Evolutionary conservation across 2,888 invertebrate species (phyloP), one percentile per base, ranked within the genome.

Genomic region (Trichogramma evanescens): DNA sequence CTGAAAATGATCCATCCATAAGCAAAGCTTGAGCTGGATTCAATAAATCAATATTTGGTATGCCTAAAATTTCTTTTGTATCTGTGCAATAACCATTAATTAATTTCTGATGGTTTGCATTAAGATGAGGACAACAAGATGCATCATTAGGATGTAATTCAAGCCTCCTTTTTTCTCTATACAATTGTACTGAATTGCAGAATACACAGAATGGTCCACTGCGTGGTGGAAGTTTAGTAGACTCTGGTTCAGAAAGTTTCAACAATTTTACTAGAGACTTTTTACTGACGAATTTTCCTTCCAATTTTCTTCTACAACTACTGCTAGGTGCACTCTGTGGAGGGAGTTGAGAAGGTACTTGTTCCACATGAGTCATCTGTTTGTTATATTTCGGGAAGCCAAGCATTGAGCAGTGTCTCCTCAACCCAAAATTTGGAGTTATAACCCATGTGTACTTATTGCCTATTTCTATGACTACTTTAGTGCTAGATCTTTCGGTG

Each of bases 381-480:
- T 68, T 72, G 53, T 75, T 74, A 55, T 74, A 73, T 56, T 75
- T 76, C 4, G 78, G 78, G 57, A 78, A 74, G 42, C 75, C 78
- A 61, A 78, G 77, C 66, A 78, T 71, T 1, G 77, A 76, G 59
- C 75, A 76, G 56, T 78, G 78, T 51, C 77, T 69, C 45, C 71
- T 71, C 7, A 78, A 64, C 5, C 75, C 74, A 64, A 74, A 76
- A 56, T 72, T 71, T 1, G 78, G 77, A 6, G 74, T 75, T 55
- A 78, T 73, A 5, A 79, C 73, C 79, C 79, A 78, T 0, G 78
- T 79, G 43, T 73, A 78, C 62, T 79, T 79, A 57, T 78, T 78
- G 39, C 79, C 79, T 58, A 79, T 79, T 66, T 79, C 79, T 42
- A 79, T 74, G 3, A 78, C 78, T 40, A 78, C 74, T 67, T 78